Evolutionary conservation across 2,113 vertebrate species (phyloP), one percentile per base, ranked within the genome.

Genomic region (Phrynocephalus versicolor): DNA sequence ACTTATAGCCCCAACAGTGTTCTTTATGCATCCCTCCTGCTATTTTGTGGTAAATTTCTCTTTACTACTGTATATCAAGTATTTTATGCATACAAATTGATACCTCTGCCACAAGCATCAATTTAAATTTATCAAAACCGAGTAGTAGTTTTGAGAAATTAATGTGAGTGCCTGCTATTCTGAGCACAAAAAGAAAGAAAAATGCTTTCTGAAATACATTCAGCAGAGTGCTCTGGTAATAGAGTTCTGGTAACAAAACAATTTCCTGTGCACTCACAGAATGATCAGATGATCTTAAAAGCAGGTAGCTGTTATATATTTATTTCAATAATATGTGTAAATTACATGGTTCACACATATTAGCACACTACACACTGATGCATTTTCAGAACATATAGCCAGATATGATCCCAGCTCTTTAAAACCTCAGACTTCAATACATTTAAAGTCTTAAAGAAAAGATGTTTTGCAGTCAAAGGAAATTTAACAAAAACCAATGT

Each of bases 121-220:
- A 90, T 92, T 95, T 88, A 37, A 30, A 91, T 94, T 94, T 93
- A 91, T 87, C 89, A 73, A 88, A 93, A 94, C 84, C 83, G 87
- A 92, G 91, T 81, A 84, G 76, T 89, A 94, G 91, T 94, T 94
- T 84, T 87, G 85, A 92, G 94, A 73, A 83, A 57, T 39, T 39
- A 62, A 87, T 85, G 88, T 87, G 57, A 85, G 6, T 89, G 89
- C 90, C 89, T 85, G 83, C 87, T 87, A 85, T 80, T 92, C 87
- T 80, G 78, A 89, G 85, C 88, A 86, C 39, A 94, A 45, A 89
- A 83, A 93, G 93, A 90, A n/a, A n/a, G n/a, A n/a, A n/a, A 91
- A 94, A 89, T 65, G 35, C 87, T 87, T 76, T 75, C 84, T 1
- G 27, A 82, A 93, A 87, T 70, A 85, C 9, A 88, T 91, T 82